phyloP scores from a whole-genome alignment of 2,888 invertebrate genomes.

The Scrobipalpa costella region DNA sequence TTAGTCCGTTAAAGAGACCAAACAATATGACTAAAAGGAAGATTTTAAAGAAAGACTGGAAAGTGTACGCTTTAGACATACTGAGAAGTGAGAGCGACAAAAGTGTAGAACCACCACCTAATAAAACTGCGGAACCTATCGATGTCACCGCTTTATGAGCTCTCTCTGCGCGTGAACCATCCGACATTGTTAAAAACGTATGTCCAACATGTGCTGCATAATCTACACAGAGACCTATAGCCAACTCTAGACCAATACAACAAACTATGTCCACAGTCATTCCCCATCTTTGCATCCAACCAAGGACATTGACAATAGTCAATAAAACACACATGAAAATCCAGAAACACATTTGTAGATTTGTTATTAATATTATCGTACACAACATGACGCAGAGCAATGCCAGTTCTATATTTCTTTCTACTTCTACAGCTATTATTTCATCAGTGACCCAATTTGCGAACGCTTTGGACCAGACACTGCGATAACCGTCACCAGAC shows the following conservation, averaged over 20 bases:
- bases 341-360: slow-evolving; percentile 88
- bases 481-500: slow-evolving; percentile 82
- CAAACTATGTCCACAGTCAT: slow-evolving; percentile 91
- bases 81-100: slow-evolving; percentile 86
- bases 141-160: slow-evolving; percentile 84
- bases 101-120: slow-evolving; percentile 89
- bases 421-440: slow-evolving; percentile 87
- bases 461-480: slow-evolving; percentile 87
- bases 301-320: slow-evolving; percentile 87
- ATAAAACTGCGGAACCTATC: slow-evolving; percentile 88
- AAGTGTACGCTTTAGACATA: slow-evolving; percentile 87
- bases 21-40: slow-evolving; percentile 88
- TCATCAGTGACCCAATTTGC: slow-evolving; percentile 90
- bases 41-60: slow-evolving; percentile 88
- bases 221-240: slow-evolving; percentile 91
- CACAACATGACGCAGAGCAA: slow-evolving; percentile 90
- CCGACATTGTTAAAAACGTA: slow-evolving; percentile 85
- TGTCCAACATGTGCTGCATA: slow-evolving; percentile 92
- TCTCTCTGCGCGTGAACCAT: slow-evolving; percentile 79
- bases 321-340: slow-evolving; percentile 88
- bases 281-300: slow-evolving; percentile 90
- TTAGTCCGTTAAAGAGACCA: slow-evolving; percentile 88
- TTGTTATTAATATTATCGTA: slow-evolving; percentile 87
- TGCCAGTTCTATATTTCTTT: slow-evolving; percentile 88
- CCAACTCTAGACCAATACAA: slow-evolving; percentile 89